Base-by-base conservation (phyloP, 2,113 vertebrate genomes). In the Saccopteryx leptura region DNA sequence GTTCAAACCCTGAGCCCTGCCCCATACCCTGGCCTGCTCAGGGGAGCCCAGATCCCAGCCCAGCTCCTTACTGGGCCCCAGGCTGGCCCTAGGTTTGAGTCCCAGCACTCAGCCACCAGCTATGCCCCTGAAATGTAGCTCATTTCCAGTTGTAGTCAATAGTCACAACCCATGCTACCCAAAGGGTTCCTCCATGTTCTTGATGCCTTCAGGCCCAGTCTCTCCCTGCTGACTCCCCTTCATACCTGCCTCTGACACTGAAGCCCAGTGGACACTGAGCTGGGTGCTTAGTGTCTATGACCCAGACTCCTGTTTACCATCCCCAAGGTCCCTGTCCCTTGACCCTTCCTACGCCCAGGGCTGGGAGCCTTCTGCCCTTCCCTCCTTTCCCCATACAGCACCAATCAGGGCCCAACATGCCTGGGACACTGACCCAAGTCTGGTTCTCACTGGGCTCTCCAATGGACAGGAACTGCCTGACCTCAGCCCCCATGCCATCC, bases 401-500 rank as follows among this genome's bases (percentile, higher is more conserved):
- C 12, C 28, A 21, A 15, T 52, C 46, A 3, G 31, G 79, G 60
- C 31, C 31, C 52, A 79, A 0, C 19, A 2, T 0, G 2, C 15
- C 26, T 24, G 9, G 6, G 23, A 17, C 28, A n/a, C 75, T 18
- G 24, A 78, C 15, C 8, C 10, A 28, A 15, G 31, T 17, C 75
- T 78, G 9, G 7, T 78, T 78, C n/a, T 56, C 31, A 0, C 71
- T 54, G 23, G n/a, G 46, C 63, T 50, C 31, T 52, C 18, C 31
- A 21, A 58, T 17, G 39, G 9, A 28, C 18, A 31, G 52, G 69
- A 76, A 9, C 24, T 76, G 26, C 33, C 9, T 28, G 31, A 72
- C n/a, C 81, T 54, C 60, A 48, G 33, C 2, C 26, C 19, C 0
- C 0, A 0, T 21, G 6, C 24, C 24, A 50, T 71, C 46, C 11